Base-by-base conservation (phyloP, 1,140 invertebrate genomes). In the Dendroctonus valens region DNA sequence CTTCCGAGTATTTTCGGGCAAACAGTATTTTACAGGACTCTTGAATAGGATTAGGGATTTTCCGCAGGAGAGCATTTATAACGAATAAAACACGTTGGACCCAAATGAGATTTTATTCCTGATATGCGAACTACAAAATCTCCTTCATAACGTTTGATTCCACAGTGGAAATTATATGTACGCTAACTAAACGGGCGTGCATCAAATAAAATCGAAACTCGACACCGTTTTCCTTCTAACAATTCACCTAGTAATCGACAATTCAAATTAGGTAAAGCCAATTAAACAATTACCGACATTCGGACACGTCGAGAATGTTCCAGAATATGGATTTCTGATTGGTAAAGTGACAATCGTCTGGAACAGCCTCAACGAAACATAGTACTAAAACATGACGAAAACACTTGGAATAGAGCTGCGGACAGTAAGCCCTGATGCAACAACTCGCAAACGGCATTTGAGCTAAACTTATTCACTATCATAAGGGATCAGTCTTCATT, bases 401-500 rank as follows among this genome's bases (percentile, higher is more conserved):
- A 55, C 39, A 11, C n/a, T 38, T 67, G 57, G 55, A 54, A 59
- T 59, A 53, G n/a, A 50, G 65, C 57, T 46, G 65, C 65, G 41
- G 51, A 55, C 52, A 54, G 52, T 50, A 51, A 49, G 53, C 52
- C 40, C 62, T 55, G 44, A 67, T 55, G 50, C 58, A 55, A 54
- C 65, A 60, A 69, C 71, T 71, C 64, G 55, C 67, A 73, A 65
- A 69, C 71, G 71, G 71, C 71, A 73, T 61, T 73, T 73, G 71
- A 72, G 71, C 71, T 72, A 66, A 60, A 67, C 57, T 61, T 61
- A 67, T 67, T 61, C 65, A 61, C 65, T 67, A 67, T 62, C 65
- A 67, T 67, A 61, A 67, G 59, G 65, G 51, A 66, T 73, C 72
- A 73, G 72, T 73, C 72, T 73, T 73, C 72, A 73, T 69, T 61